Evolutionary conservation across 1,140 invertebrate species (phyloP), one percentile per base, ranked within the genome.

Genomic region (Drosophila lacteicornis): DNA sequence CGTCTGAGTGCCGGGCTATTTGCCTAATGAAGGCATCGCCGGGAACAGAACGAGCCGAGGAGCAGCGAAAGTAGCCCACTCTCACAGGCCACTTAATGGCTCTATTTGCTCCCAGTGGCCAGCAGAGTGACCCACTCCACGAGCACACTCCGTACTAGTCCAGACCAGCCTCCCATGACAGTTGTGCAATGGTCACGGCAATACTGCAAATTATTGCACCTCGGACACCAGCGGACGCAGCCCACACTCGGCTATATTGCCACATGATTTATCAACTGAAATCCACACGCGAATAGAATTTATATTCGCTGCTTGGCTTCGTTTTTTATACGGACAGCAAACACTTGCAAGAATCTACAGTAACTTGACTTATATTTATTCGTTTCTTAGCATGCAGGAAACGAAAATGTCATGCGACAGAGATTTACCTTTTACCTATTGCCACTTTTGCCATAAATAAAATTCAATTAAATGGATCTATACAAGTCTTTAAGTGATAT

Each of bases 71-170:
- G 83, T 87, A 80, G 80, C 77, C 70, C 84, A 75, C 80, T 87
- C 83, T 84, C 83, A 75, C 76, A 81, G 77, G 63, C 67, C 76
- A 88, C 77, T 87, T 83, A 88, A 87, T 87, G 77, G 80, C 84
- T 87, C 67, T 83, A 87, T 87, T 86, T 86, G 79, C 71, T 38
- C 25, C 36, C 59, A 51, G 22, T 43, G 47, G 17, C 69, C 58
- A 22, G 43, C 43, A 11, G 50, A 55, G 19, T 22, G 51, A 55
- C 51, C 51, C 51, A 55, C 51, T 55, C 51, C 51, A 55, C 33
- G 19, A 19, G 17, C 0, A 9, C 50, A 36, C 30, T 53, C 50
- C 17, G 50, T 36, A 53, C 50, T 36, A 19, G 50, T 53, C 50
- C 51, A 55, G 51, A 55, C 51, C 51, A 55, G 51, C 56, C 38